Evolutionary conservation across 2,113 vertebrate species (phyloP).

Genomic region (Sinosuthora webbiana): DNA sequence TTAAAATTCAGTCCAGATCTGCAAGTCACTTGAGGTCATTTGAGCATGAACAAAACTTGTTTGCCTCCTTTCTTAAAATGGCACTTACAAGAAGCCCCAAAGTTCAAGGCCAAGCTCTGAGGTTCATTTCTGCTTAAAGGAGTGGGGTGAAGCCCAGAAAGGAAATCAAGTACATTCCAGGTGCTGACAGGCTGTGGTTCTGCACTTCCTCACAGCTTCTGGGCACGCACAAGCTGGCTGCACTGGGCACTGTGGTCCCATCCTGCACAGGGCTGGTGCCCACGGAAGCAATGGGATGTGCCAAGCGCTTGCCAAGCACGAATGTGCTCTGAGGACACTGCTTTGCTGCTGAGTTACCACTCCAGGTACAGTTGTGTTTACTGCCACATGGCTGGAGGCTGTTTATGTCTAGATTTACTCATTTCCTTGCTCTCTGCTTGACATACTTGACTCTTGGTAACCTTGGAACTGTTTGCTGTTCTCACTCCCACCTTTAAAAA

Average conservation of each 20-base stretch:
- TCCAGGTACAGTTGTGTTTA: neutral
- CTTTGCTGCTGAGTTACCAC: neutral
- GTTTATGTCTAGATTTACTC: neutral
- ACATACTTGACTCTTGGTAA: neutral
- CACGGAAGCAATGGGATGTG: neutral
- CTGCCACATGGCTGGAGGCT: neutral
- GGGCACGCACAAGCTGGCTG: neutral
- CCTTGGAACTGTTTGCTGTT: neutral
- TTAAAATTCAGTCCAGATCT: neutral
- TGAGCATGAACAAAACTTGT: neutral
- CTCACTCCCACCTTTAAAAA: neutral
- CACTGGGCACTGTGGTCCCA: neutral
- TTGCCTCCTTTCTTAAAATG: neutral
- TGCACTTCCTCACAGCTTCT: constrained; percentile 2
- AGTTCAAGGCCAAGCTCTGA: neutral
- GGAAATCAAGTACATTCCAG: neutral
- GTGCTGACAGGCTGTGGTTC: neutral
- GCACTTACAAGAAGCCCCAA: neutral
- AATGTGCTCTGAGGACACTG: neutral
- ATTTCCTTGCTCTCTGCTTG: neutral
- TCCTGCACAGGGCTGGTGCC: neutral
- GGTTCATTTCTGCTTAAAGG: neutral
- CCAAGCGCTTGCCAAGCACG: accelerated
- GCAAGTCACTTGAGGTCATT: neutral
- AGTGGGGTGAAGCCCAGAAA: neutral